These are phyloP conservation scores for Coluber constrictor DNA, from an alignment of 2,797 vertebrate genomes.

Conservation along the genomic window DNA sequence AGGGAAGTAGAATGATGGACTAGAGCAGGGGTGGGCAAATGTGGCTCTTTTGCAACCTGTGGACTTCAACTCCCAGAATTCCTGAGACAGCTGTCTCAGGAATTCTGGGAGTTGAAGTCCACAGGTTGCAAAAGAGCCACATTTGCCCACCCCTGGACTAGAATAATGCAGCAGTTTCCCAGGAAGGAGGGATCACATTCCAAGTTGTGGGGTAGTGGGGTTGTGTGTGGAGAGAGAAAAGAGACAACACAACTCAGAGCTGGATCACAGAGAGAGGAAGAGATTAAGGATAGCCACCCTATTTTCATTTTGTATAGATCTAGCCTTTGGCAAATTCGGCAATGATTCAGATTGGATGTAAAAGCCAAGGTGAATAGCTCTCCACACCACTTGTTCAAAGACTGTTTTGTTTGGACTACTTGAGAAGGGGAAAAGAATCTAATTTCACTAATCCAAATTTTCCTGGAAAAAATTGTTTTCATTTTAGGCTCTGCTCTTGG, in stretches of 20 bases:
- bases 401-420: neutral
- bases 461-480: neutral
- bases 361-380: neutral
- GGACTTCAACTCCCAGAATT: no score
- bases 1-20: neutral
- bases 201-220: neutral
- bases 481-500: neutral
- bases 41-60: no score
- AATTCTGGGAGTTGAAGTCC: no score
- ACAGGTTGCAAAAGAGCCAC: no score
- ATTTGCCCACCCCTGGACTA: neutral
- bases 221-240: fast-evolving
- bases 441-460: neutral
- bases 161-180: neutral
- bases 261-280: neutral
- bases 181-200: neutral
- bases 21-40: neutral
- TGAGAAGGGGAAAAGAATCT: neutral
- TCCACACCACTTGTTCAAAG: neutral
- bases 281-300: neutral
- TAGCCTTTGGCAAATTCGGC: neutral
- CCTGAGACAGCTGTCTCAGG: no score
- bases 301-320: neutral
- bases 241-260: neutral
- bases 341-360: neutral